phyloP scores from a whole-genome alignment of 2,797 vertebrate genomes.

The Borostomias antarcticus region DNA sequence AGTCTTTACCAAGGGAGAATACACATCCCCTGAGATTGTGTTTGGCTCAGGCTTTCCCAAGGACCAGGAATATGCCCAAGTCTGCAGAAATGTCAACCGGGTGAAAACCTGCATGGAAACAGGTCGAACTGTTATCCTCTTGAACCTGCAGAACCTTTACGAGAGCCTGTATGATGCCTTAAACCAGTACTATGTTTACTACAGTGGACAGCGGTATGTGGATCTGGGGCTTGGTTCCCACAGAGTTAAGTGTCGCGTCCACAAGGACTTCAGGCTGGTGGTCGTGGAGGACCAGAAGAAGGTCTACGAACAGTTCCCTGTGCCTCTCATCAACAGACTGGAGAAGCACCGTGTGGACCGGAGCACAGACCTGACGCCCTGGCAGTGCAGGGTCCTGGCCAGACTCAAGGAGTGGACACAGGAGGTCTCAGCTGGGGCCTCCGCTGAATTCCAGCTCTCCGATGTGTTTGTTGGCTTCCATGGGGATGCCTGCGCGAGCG shows the following conservation, averaged over 20 bases:
- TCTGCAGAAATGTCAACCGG: constrained; percentile 80
- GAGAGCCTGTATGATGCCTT: constrained; percentile 82
- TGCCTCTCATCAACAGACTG: constrained; percentile 81
- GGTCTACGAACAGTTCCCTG: constrained; percentile 78
- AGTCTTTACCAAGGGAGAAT: constrained; percentile 62
- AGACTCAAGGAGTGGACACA: constrained; percentile 71
- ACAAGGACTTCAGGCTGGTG: constrained; percentile 74
- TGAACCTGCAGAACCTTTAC: constrained; percentile 83
- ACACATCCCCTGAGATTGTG: constrained; percentile 72
- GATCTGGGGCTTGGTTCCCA: constrained; percentile 84
- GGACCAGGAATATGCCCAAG: constrained; percentile 81
- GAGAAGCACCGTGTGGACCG: constrained; percentile 81
- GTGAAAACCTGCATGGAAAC: constrained; percentile 85
- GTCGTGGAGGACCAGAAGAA: constrained; percentile 81
- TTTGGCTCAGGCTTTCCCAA: constrained; percentile 83
- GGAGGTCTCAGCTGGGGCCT: constrained; percentile 44
- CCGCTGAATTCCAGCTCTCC: constrained; percentile 50
- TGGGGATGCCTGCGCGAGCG: constrained; percentile 71
- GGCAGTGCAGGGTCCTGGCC: constrained; percentile 62
- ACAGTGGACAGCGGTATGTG: constrained; percentile 79
- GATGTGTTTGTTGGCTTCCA: constrained; percentile 80
- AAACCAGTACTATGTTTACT: constrained; percentile 81
- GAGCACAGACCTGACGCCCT: constrained; percentile 70
- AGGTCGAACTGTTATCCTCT: constrained; percentile 76
- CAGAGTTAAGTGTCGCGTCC: constrained; percentile 82